These are phyloP conservation scores for Phenganax stokvisi DNA, from an alignment of 92 coral and sea anemone species.

Conservation along the genomic window DNA sequence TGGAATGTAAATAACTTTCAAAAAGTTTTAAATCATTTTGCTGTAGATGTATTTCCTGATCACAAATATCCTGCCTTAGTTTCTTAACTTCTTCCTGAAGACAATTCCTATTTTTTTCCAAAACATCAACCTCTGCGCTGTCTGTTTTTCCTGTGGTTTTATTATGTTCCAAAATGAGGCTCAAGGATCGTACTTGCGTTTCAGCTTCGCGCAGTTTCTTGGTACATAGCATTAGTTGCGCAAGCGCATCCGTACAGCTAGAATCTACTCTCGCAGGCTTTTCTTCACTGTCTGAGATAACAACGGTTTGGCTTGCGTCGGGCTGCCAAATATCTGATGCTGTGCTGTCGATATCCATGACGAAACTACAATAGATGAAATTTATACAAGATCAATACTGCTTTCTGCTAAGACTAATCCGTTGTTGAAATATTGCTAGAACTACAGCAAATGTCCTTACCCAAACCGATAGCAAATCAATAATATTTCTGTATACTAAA, in stretches of 20 bases:
- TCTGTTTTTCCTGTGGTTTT: not conserved
- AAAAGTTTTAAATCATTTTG: not conserved
- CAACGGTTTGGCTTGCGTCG: too few relatives aligned
- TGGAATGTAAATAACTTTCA: not conserved
- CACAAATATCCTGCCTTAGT: conserved; percentile 15
- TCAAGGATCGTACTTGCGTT: conserved; percentile 32
- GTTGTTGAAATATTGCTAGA: too few relatives aligned
- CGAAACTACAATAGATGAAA: too few relatives aligned
- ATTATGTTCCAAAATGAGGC: conserved; percentile 8
- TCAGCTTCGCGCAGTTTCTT: conserved; percentile 21
- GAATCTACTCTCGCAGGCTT: not conserved
- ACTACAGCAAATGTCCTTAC: too few relatives aligned
- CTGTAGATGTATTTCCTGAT: conserved; percentile 8
- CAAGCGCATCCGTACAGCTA: not conserved
- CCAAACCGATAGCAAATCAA: too few relatives aligned
- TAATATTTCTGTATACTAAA: too few relatives aligned
- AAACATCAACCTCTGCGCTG: conserved; percentile 2
- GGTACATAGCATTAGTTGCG: not conserved
- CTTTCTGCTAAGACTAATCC: too few relatives aligned
- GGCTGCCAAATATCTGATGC: too few relatives aligned
- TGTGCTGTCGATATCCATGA: too few relatives aligned
- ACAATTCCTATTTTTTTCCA: not conserved
- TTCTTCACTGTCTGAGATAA: not conserved
- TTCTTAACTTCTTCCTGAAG: conserved; percentile 2
- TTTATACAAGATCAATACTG: too few relatives aligned